Evolutionary conservation across 2,797 vertebrate species (phyloP), one percentile per base, ranked within the genome.

Genomic region (Hippocampus kuda): DNA sequence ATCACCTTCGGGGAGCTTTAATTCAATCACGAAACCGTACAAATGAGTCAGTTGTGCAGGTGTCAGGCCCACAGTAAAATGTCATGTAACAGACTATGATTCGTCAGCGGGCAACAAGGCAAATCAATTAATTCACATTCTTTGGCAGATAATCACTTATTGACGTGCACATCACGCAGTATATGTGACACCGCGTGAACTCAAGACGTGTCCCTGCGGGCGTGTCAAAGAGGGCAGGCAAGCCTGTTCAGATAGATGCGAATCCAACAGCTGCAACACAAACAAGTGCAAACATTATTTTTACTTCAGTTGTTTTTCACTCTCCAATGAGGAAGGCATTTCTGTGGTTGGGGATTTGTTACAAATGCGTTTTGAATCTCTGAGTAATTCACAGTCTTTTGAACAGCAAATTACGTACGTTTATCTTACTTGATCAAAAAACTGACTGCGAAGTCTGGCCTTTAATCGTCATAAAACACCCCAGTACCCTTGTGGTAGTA

Each of bases 261-360:
- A 65, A 48, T 66, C 48, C 30, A n/a, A 30, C 48, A 53, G 48
- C 27, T 30, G 26, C 65, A 66, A 51, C 46, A 38, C 30, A 53
- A 66, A 65, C 42, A 15, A 49, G 42, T 46, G 49, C 65, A 65
- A 65, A 65, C 63, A 65, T 49, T 49, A 30, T 27, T 48, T 27
- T 27, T 48, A 65, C 44, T 49, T 48, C 24, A 18, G 13, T 30
- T 65, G 61, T 64, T 65, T 48, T 65, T 46, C 24, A 4, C 4
- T 42, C 59, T 34, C 24, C 30, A 20, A 61, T 34, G 34, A 38
- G 59, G 59, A 61, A 61, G 3, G 30, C 30, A 22, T 61, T 61
- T 38, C 13, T 61, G 57, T 22, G 59, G 59, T 61, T 34, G 56
- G 30, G 11, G 56, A 27, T 59, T 38, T 61, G 15, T 38, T 15